Evolutionary conservation across 2,797 vertebrate genomes (phyloP).

Genomic region (Coracias cyanogaster): DNA sequence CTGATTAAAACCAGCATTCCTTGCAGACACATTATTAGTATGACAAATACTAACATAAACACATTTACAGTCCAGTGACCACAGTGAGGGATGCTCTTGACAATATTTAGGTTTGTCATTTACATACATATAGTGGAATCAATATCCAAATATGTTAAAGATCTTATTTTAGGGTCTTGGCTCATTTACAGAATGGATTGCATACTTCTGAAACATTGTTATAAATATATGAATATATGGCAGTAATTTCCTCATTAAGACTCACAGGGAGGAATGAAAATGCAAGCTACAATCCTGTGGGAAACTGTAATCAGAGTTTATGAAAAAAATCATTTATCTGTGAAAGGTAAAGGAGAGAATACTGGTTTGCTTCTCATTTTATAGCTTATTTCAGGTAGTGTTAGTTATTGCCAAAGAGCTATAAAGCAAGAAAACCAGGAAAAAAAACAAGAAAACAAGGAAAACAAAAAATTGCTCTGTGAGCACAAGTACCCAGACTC

Average conservation of each 20-base stretch:
- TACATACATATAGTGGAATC: background rate
- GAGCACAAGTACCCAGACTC: background rate
- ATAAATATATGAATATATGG: background rate
- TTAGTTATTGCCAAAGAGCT: background rate
- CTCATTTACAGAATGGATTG: background rate
- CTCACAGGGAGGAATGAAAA: background rate
- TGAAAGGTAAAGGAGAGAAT: background rate
- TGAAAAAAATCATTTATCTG: background rate
- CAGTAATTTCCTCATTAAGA: background rate
- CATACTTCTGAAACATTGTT: background rate
- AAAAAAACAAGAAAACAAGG: background rate
- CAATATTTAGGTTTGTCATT: background rate
- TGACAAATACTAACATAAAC: background rate
- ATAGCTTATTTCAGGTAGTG: background rate
- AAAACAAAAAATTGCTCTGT: background rate
- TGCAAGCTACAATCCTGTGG: background rate
- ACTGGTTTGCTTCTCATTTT: background rate
- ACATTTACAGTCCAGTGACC: background rate
- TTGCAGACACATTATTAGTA: background rate
- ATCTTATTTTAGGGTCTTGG: background rate
- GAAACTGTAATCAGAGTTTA: background rate
- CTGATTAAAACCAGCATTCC: background rate
- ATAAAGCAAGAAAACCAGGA: background rate
- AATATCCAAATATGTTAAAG: background rate
- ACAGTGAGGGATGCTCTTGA: background rate